These are phyloP conservation scores for Hycleus phaleratus DNA, from an alignment of 1,140 invertebrate genomes.

Conservation along the genomic window DNA sequence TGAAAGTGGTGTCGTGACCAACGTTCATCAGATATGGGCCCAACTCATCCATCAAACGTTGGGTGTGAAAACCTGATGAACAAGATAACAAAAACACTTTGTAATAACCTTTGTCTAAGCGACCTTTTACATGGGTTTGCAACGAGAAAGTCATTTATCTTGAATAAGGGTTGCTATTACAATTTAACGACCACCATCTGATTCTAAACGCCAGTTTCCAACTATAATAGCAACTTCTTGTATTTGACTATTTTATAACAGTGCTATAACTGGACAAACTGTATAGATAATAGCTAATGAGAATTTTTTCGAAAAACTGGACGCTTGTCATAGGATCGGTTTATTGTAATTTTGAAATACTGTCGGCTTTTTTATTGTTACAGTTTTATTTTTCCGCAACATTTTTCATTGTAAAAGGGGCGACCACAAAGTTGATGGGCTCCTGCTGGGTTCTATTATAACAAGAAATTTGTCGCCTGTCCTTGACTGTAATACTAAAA, in stretches of 20 bases:
- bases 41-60: constrained; percentile 39
- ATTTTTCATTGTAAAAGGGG: too few species aligned
- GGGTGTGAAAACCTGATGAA: constrained; percentile 40
- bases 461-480: constrained; percentile 12
- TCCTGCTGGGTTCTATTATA: constrained; percentile 10
- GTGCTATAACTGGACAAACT: too few species aligned
- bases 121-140: constrained; percentile 38
- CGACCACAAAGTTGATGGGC: neutral
- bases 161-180: constrained; percentile 37
- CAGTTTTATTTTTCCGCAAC: too few species aligned
- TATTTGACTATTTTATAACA: too few species aligned
- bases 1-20: constrained; percentile 37
- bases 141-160: constrained; percentile 39
- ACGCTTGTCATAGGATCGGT: too few species aligned
- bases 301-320: too few species aligned
- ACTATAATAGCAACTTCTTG: constrained; percentile 1
- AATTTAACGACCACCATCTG: constrained; percentile 29
- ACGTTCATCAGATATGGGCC: constrained; percentile 36
- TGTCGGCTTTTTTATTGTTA: too few species aligned
- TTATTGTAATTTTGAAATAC: too few species aligned
- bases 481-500: neutral
- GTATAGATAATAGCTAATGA: too few species aligned
- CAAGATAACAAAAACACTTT: constrained; percentile 41
- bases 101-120: constrained; percentile 39
- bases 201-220: constrained; percentile 25